A percentile compares a stretch with the other conserved stretches of the same genome.
phyloP scores from a whole-genome alignment of 2,888 invertebrate species.

The Acrobeloides nanus region DNA sequence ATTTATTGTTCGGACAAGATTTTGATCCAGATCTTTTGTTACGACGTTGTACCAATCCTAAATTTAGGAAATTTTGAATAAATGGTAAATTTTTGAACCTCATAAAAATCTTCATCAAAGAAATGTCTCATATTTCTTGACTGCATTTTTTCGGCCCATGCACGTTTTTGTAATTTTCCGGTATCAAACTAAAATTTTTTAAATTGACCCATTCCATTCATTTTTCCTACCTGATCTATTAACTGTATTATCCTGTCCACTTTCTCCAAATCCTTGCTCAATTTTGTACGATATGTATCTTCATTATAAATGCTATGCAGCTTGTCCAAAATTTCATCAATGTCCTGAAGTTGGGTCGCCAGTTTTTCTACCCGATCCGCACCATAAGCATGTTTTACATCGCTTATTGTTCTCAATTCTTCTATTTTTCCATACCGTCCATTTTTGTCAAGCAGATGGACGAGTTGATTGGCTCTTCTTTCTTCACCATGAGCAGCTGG shows the following conservation, averaged over 20 bases:
- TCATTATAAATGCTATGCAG: constrained; percentile 36
- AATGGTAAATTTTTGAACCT: constrained; percentile 21
- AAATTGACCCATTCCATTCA: constrained; percentile 45
- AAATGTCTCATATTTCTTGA: constrained; percentile 50
- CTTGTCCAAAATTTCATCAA: constrained; percentile 31
- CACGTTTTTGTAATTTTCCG: constrained; percentile 37
- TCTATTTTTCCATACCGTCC: constrained; percentile 2
- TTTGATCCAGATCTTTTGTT: constrained; percentile 41
- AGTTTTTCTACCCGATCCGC: constrained; percentile 32
- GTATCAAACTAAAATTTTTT: constrained; percentile 41
- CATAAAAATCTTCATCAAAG: constrained; percentile 51
- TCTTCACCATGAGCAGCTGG: constrained; percentile 24
- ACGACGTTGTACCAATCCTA: constrained; percentile 46
- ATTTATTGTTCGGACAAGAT: constrained; percentile 35
- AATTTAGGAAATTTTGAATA: constrained; percentile 1
- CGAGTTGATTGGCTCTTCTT: constrained; percentile 30
- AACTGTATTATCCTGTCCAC: no score
- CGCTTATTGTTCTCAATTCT: constrained; percentile 39
- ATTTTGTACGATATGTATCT: no score
- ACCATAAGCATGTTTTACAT: constrained; percentile 42
- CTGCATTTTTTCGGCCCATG: constrained; percentile 52
- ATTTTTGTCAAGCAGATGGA: constrained; percentile 21
- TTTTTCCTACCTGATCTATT: constrained; percentile 30
- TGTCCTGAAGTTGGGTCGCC: constrained; percentile 3
- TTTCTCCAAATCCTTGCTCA: no score